These are phyloP conservation scores for Pseudochirops cupreus DNA, from an alignment of 2,797 vertebrate species.

Conservation along the genomic window DNA sequence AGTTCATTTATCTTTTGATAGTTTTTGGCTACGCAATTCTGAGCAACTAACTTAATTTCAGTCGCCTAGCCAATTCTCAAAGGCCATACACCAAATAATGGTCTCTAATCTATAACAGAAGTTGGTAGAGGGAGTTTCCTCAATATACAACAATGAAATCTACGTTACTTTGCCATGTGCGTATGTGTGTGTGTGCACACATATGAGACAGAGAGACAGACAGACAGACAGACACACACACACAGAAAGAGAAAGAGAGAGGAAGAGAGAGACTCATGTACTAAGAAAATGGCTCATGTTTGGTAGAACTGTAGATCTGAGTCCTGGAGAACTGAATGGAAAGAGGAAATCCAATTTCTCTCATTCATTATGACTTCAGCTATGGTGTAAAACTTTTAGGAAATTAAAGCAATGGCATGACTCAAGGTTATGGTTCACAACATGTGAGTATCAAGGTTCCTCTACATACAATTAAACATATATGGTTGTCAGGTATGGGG, in stretches of 20 bases:
- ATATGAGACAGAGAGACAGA: too few species aligned
- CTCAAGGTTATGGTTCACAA: background rate
- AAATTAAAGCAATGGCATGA: background rate
- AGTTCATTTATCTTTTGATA: background rate
- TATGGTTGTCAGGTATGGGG: background rate
- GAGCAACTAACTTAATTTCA: background rate
- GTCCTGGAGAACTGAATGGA: too few species aligned
- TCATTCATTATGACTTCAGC: background rate
- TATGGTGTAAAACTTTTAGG: background rate
- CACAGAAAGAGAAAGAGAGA: too few species aligned
- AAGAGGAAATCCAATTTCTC: background rate
- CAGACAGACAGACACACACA: too few species aligned
- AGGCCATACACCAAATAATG: background rate
- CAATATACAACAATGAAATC: background rate
- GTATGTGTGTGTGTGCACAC: too few species aligned
- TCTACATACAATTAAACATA: background rate
- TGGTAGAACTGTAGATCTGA: background rate
- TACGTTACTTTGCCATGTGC: background rate
- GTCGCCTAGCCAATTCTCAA: background rate
- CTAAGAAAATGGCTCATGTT: background rate
- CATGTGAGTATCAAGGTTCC: background rate
- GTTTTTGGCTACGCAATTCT: background rate
- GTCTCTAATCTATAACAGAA: background rate
- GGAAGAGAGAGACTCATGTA: too few species aligned
- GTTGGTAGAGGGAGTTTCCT: background rate